Evolutionary conservation across 2,113 vertebrate species (phyloP).

Genomic region (Anarhynchus alexandrinus): DNA sequence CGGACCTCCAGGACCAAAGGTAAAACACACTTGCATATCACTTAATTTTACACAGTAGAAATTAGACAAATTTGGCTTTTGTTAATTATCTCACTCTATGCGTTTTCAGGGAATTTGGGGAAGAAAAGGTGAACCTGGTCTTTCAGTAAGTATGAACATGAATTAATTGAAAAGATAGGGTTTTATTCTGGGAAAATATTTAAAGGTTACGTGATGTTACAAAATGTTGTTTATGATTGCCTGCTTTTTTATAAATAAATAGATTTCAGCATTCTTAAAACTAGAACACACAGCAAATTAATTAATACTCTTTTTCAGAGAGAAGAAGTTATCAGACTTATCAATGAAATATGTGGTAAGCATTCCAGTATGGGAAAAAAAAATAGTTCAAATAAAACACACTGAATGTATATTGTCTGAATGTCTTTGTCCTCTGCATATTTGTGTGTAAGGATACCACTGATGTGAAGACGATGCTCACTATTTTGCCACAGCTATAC

Average conservation of each 20-base stretch:
- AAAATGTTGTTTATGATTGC: neutral
- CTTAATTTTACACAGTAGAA: neutral
- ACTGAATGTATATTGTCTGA: neutral
- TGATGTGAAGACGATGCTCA: neutral
- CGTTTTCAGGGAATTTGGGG: constrained; percentile 75
- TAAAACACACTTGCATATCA: constrained; percentile 41
- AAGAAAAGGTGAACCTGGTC: constrained; percentile 80
- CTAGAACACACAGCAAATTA: neutral
- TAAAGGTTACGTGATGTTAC: neutral
- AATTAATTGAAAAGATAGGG: neutral
- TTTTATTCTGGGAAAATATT: neutral
- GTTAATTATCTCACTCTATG: constrained; percentile 1
- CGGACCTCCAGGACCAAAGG: constrained; percentile 76
- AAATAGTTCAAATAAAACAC: neutral
- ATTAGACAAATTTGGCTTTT: neutral
- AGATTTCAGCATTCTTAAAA: neutral
- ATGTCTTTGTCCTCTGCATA: neutral
- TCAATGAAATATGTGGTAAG: constrained; percentile 88
- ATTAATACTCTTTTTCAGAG: constrained; percentile 68
- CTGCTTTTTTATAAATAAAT: neutral
- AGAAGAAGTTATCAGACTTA: constrained; percentile 86
- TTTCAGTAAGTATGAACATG: constrained; percentile 79
- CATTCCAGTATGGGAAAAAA: neutral
- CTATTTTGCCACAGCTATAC: neutral
- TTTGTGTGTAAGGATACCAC: neutral